Conservation (phyloP, 2,888 invertebrate genomes). For the Matsumyia berberina region DNA sequence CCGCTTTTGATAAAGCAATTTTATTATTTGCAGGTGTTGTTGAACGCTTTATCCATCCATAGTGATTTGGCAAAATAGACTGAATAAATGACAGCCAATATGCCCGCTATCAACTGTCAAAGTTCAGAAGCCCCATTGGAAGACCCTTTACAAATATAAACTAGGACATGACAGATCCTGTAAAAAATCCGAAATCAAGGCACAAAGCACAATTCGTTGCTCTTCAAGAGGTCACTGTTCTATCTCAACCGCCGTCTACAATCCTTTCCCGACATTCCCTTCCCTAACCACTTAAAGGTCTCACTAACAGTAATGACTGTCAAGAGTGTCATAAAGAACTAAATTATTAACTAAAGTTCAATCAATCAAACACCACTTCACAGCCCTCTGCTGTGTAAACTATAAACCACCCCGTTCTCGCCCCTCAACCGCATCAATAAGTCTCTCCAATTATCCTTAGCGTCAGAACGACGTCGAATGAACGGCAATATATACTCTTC, state of each 20-base stretch:
- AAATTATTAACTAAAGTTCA: constrained; percentile 38
- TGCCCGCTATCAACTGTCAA: too few relatives aligned
- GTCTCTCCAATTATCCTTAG: constrained; percentile 49
- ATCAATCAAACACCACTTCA: constrained; percentile 37
- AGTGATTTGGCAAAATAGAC: too few relatives aligned
- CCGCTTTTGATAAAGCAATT: too few relatives aligned
- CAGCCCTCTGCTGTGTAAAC: neutral
- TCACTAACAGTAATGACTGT: constrained; percentile 1
- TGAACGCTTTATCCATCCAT: too few relatives aligned
- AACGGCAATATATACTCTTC: constrained; percentile 36
- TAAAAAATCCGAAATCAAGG: too few relatives aligned
- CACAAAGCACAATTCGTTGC: too few relatives aligned
- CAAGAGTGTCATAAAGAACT: constrained; percentile 7
- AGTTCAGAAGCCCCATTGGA: too few relatives aligned
- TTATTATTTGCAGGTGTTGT: too few relatives aligned
- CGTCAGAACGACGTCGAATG: constrained; percentile 26
- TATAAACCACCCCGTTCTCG: constrained; percentile 8
- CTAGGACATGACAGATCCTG: too few relatives aligned
- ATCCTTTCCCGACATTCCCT: neutral
- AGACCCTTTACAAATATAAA: too few relatives aligned
- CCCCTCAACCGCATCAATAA: neutral
- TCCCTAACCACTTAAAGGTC: neutral
- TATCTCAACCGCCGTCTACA: neutral
- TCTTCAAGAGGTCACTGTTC: too few relatives aligned
- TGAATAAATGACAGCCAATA: too few relatives aligned